phyloP scores from a whole-genome alignment of 1,140 invertebrate genomes.

The Cardiocondyla obscurior region DNA sequence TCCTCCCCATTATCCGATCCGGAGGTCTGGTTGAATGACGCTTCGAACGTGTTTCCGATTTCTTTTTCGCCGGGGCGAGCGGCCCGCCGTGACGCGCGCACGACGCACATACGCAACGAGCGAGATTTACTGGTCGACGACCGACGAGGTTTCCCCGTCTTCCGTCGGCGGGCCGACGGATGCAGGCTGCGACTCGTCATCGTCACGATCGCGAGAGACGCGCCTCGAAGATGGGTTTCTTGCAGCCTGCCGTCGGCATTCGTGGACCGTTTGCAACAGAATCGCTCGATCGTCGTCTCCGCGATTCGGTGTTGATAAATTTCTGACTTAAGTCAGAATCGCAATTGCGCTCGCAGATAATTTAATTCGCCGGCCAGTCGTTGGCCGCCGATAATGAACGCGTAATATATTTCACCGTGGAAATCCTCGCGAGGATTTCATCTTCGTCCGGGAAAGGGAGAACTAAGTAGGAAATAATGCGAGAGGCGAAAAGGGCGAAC shows the following conservation, averaged over 20 bases:
- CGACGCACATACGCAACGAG: conserved; percentile 25
- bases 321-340: too few species aligned
- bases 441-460: background rate
- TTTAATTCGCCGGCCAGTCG: background rate
- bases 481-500: conserved; percentile 26
- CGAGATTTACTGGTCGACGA: conserved; percentile 62
- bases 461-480: conserved; percentile 17
- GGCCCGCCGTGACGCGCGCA: conserved; percentile 9
- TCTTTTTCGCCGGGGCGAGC: conserved; percentile 30
- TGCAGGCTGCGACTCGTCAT: conserved; percentile 66
- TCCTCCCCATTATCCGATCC: conserved; percentile 31
- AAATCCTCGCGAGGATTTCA: background rate
- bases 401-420: background rate
- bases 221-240: conserved; percentile 11
- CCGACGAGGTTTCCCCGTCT: conserved; percentile 38
- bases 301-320: background rate
- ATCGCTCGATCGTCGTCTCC: background rate
- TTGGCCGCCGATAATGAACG: background rate
- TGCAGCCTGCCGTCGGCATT: conserved; percentile 11
- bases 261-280: background rate
- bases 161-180: conserved; percentile 60
- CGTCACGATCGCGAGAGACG: conserved; percentile 40
- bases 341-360: too few species aligned
- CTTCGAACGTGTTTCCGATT: conserved; percentile 38
- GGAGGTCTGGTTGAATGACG: conserved; percentile 1